Evolutionary conservation across 2,113 vertebrate genomes (phyloP).

Genomic region (Oryzias celebensis): DNA sequence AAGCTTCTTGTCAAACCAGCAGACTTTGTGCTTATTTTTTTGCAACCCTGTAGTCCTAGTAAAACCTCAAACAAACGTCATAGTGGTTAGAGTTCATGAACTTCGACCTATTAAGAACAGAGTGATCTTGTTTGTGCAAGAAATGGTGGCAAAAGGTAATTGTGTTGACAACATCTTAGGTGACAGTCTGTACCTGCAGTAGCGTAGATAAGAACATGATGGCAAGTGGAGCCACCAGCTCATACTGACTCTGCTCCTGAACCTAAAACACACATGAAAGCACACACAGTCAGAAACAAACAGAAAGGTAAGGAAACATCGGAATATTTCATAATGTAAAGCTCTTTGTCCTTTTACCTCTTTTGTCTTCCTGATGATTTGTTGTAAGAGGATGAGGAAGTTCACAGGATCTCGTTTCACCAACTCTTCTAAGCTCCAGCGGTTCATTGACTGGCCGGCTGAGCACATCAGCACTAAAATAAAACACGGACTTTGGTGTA

Average conservation of each 20-base stretch:
- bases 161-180: background rate
- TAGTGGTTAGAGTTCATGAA: constrained; percentile 12
- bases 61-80: background rate
- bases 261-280: constrained; percentile 72
- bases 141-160: background rate
- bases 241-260: constrained; percentile 88
- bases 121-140: background rate
- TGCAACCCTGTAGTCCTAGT: background rate
- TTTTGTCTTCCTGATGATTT: constrained; percentile 87
- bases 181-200: constrained; percentile 81
- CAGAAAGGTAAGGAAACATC: background rate
- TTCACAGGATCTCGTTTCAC: constrained; percentile 89
- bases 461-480: constrained; percentile 62
- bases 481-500: background rate
- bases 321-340: no score
- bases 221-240: constrained; percentile 87
- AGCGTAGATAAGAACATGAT: constrained; percentile 91
- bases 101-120: background rate
- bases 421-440: constrained; percentile 95
- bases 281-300: background rate
- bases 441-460: constrained; percentile 92
- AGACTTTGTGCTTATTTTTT: constrained; percentile 2
- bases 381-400: constrained; percentile 92
- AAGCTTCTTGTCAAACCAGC: background rate
- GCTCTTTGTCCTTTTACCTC: constrained; percentile 78